Evolutionary conservation across 2,888 invertebrate species (phyloP).

Genomic region (Deilephila porcellus): DNA sequence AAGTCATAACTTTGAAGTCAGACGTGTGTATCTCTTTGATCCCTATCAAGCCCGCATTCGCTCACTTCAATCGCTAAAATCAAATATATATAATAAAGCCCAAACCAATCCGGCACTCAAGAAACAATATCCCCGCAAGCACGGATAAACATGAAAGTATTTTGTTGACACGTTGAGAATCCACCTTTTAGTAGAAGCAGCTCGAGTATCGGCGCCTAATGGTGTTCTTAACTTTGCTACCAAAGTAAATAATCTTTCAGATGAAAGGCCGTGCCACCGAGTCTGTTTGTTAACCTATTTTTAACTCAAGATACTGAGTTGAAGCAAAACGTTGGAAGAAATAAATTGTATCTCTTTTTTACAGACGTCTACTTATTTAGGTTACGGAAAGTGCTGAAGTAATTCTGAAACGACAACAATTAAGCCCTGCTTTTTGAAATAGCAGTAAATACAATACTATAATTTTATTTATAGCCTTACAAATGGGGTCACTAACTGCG

Average conservation of each 20-base stretch:
- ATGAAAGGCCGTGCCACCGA: constrained; percentile 5
- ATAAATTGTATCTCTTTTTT: background rate
- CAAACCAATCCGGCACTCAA: background rate
- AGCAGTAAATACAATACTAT: too few relatives aligned
- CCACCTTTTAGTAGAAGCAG: constrained; percentile 32
- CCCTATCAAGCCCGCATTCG: too few relatives aligned
- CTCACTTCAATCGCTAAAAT: too few relatives aligned
- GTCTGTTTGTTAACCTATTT: constrained; percentile 19
- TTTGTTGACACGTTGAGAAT: constrained; percentile 18
- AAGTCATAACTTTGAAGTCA: too few relatives aligned
- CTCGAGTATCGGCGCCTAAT: constrained; percentile 38
- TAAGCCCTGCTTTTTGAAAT: too few relatives aligned
- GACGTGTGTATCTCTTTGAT: too few relatives aligned
- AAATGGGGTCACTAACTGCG: too few relatives aligned
- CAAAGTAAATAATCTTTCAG: constrained; percentile 24
- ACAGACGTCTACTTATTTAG: background rate
- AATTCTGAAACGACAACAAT: too few relatives aligned
- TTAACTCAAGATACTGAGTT: background rate
- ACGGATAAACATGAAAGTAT: constrained; percentile 8
- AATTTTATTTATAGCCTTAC: too few relatives aligned
- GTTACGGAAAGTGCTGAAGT: too few relatives aligned
- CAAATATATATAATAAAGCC: background rate
- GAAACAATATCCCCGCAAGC: constrained; percentile 17
- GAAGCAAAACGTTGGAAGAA: background rate
- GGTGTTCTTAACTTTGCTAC: constrained; percentile 33